These are phyloP conservation scores for Diplolepis rosae DNA, from an alignment of 2,888 invertebrate species.

Conservation along the genomic window DNA sequence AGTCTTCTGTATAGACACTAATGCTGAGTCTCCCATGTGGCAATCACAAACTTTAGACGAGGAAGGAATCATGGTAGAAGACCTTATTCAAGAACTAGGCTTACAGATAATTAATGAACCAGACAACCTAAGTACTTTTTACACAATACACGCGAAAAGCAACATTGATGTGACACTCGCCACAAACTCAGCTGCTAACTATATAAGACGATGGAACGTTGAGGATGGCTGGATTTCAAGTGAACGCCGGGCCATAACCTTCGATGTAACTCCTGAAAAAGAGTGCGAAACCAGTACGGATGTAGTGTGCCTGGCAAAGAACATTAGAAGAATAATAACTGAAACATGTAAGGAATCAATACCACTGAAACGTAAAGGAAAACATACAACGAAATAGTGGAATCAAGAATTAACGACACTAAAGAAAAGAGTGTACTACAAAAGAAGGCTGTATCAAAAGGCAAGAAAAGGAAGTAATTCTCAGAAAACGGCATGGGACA, in stretches of 20 bases:
- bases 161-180: slow-evolving; percentile 21
- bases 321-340: too few species aligned
- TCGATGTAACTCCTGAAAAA: neutral
- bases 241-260: neutral
- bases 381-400: slow-evolving; percentile 5
- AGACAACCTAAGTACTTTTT: neutral
- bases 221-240: neutral
- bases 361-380: neutral
- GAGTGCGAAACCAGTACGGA: too few species aligned
- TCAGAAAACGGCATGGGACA: neutral
- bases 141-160: neutral
- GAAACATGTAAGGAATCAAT: neutral
- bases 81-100: slow-evolving; percentile 13
- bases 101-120: slow-evolving; percentile 8
- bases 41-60: neutral
- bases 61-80: slow-evolving; percentile 18
- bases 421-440: neutral
- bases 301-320: too few species aligned
- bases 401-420: neutral
- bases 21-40: slow-evolving; percentile 33
- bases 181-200: neutral
- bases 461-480: neutral
- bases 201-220: neutral
- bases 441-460: neutral
- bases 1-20: slow-evolving; percentile 29